Evolutionary conservation across 92 coral and sea anemone species (phyloP).

Genomic region (Meandrina meandrites): DNA sequence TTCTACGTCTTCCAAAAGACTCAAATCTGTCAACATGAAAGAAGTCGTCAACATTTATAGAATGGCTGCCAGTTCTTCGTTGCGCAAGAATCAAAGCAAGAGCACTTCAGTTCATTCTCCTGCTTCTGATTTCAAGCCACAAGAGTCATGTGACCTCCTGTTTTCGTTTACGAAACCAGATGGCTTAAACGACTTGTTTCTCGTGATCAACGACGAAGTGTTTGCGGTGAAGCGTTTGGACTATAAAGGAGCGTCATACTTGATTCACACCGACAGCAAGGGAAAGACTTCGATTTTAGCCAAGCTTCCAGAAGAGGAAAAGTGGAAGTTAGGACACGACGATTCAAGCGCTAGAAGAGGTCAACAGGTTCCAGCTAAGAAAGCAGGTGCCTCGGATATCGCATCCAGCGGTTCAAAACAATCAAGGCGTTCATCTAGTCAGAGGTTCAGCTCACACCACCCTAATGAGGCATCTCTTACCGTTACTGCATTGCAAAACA

Average conservation of each 20-base stretch:
- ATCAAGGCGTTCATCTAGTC: not conserved
- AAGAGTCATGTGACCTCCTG: constrained; percentile 9
- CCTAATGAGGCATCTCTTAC: not conserved
- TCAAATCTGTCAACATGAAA: not conserved
- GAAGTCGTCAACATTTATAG: not conserved
- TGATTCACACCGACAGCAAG: constrained; percentile 16
- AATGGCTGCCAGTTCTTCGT: not conserved
- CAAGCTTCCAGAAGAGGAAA: constrained; percentile 3
- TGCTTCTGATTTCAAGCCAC: not conserved
- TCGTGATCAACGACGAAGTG: constrained; percentile 20
- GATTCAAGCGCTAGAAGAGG: not conserved
- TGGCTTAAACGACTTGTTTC: constrained; percentile 27
- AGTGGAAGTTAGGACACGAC: no score
- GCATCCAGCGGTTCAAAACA: not conserved
- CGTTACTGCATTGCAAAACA: not conserved
- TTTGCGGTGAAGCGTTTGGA: constrained; percentile 24
- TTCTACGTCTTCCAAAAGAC: not conserved
- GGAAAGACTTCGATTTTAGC: constrained; percentile 33
- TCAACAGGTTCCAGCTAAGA: not conserved
- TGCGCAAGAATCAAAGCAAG: not conserved
- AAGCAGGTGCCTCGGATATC: not conserved
- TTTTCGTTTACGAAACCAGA: constrained; percentile 8
- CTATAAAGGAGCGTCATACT: constrained; percentile 23
- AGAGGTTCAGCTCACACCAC: not conserved
- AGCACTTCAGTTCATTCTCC: not conserved